Evolutionary conservation across 1,140 invertebrate species (phyloP).

Genomic region (Drosophila pachea): DNA sequence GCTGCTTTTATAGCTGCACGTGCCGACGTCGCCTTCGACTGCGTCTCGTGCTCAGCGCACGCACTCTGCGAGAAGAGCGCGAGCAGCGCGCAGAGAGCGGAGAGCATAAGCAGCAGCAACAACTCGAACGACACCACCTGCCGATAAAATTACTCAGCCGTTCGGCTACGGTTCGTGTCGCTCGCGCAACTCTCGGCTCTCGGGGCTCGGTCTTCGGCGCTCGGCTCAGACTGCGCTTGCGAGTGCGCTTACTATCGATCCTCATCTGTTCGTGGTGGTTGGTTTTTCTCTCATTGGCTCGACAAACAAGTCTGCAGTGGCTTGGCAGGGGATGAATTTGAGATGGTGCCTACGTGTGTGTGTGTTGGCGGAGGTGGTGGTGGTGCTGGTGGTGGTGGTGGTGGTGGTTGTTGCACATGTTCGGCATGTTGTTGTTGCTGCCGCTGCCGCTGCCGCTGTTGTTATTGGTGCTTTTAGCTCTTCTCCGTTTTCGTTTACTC

Average conservation of each 20-base stretch:
- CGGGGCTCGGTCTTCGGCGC: constrained; percentile 5
- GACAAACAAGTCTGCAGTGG: constrained; percentile 63
- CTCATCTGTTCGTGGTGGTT: constrained; percentile 60
- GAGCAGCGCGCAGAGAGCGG: constrained; percentile 6
- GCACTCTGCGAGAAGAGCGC: constrained; percentile 2
- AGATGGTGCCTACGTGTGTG: constrained; percentile 37
- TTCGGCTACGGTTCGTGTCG: constrained; percentile 15
- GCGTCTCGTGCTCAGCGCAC: constrained; percentile 71
- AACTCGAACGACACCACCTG: constrained; percentile 65
- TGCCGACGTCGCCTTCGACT: constrained; percentile 46
- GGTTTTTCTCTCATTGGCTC: constrained; percentile 63
- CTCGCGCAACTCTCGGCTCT: neutral
- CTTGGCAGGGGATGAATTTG: constrained; percentile 69
- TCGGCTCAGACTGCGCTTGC: constrained; percentile 20
- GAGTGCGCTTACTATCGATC: constrained; percentile 41
- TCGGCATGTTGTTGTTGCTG: constrained; percentile 44
- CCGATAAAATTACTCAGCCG: constrained; percentile 66
- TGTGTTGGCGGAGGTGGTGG: too few species aligned
- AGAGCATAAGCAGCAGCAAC: constrained; percentile 27
- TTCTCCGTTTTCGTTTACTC: constrained; percentile 73
- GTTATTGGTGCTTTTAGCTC: constrained; percentile 46
- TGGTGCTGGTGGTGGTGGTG: constrained; percentile 44
- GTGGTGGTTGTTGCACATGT: constrained; percentile 66
- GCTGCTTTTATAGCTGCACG: constrained; percentile 77
- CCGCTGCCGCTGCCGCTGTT: constrained; percentile 37